These are phyloP conservation scores for Mesoligia furuncula DNA, from an alignment of 2,888 invertebrate species.

Conservation along the genomic window DNA sequence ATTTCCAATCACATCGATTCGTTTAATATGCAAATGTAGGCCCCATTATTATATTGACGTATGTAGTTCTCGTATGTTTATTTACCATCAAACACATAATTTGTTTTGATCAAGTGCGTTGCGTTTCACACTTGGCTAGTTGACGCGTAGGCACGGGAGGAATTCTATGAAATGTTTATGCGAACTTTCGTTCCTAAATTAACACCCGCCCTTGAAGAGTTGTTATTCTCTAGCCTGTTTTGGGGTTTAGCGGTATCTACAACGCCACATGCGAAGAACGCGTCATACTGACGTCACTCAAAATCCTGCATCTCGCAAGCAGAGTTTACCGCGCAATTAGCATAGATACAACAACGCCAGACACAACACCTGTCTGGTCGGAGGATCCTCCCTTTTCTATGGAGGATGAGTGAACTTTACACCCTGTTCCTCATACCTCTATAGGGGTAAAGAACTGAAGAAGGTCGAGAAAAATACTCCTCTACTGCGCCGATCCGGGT, in stretches of 20 bases:
- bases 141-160: not conserved
- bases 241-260: too few species aligned
- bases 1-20: slow-evolving; percentile 34
- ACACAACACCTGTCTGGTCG: too few species aligned
- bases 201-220: not conserved
- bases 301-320: too few species aligned
- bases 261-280: too few species aligned
- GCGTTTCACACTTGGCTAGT: slow-evolving; percentile 3
- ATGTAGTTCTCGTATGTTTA: slow-evolving; percentile 6
- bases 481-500: too few species aligned
- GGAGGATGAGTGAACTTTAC: too few species aligned
- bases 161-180: slow-evolving; percentile 15
- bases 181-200: not conserved
- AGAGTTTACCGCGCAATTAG: too few species aligned
- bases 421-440: too few species aligned
- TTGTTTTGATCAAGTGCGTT: slow-evolving; percentile 11
- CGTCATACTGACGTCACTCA: too few species aligned
- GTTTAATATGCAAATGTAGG: slow-evolving; percentile 37
- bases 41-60: slow-evolving; percentile 1
- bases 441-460: not conserved
- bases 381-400: too few species aligned
- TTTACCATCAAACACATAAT: not conserved
- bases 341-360: too few species aligned
- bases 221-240: not conserved
- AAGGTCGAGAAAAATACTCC: not conserved